phyloP scores from a whole-genome alignment of 2,797 vertebrate species.

The Tenualosa thibaudeaui region DNA sequence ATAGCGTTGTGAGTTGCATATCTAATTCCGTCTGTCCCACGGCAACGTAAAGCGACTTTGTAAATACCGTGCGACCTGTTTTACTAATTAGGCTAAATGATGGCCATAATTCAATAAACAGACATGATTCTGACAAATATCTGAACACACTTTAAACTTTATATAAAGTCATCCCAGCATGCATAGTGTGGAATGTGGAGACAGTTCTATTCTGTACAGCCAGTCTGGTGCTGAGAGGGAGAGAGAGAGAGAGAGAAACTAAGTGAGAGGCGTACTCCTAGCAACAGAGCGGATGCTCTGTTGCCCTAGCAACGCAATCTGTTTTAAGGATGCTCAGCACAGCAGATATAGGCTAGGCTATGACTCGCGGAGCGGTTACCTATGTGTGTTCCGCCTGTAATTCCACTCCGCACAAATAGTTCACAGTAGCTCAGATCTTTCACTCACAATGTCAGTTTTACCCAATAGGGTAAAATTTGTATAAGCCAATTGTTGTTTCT shows the following conservation, averaged over 20 bases:
- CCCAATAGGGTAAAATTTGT: background rate
- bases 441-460: background rate
- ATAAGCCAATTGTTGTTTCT: background rate
- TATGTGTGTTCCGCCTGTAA: background rate
- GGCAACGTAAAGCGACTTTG: background rate
- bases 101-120: background rate
- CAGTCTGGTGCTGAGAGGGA: constrained; percentile 21
- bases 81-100: background rate
- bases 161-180: background rate
- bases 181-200: background rate
- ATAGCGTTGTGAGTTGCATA: background rate
- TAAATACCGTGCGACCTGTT: background rate
- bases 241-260: constrained; percentile 28
- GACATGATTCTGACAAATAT: background rate
- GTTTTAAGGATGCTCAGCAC: constrained; percentile 49
- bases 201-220: background rate
- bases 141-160: background rate
- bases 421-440: background rate
- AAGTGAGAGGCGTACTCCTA: constrained; percentile 63
- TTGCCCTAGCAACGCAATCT: constrained; percentile 75
- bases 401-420: background rate
- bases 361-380: background rate
- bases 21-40: background rate
- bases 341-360: constrained; percentile 11
- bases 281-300: constrained; percentile 62